Evolutionary conservation across 2,113 vertebrate species (phyloP).

Genomic region (Columbina picui): DNA sequence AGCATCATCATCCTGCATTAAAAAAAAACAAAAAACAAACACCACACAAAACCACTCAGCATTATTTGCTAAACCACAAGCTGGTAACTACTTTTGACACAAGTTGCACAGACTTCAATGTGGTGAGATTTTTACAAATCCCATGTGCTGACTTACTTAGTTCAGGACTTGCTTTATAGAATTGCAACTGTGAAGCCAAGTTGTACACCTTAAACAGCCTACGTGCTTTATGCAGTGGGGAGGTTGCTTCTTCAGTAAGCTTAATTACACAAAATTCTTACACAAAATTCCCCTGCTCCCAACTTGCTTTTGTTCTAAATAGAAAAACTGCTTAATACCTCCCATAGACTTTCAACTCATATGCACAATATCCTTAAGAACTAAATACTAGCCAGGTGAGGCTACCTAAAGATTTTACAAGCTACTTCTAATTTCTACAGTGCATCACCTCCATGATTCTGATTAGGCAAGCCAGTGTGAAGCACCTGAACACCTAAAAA

Average conservation of each 20-base stretch:
- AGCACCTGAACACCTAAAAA: neutral
- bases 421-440: neutral
- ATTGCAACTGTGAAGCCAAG: neutral
- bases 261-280: neutral
- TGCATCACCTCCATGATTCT: neutral
- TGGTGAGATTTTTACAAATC: neutral
- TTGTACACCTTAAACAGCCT: neutral
- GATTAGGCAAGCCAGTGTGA: neutral
- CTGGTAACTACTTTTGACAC: neutral
- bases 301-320: neutral
- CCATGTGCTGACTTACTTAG: neutral
- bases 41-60: neutral
- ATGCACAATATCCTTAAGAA: neutral
- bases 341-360: neutral
- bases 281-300: neutral
- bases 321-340: neutral
- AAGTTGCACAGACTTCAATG: neutral
- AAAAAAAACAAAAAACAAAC: neutral
- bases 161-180: neutral
- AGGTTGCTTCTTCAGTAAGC: neutral
- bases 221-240: neutral
- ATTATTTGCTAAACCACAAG: neutral
- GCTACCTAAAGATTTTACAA: neutral
- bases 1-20: conserved; percentile 90
- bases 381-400: neutral